Evolutionary conservation across 2,113 vertebrate genomes (phyloP).

Genomic region (Rhea pennata): DNA sequence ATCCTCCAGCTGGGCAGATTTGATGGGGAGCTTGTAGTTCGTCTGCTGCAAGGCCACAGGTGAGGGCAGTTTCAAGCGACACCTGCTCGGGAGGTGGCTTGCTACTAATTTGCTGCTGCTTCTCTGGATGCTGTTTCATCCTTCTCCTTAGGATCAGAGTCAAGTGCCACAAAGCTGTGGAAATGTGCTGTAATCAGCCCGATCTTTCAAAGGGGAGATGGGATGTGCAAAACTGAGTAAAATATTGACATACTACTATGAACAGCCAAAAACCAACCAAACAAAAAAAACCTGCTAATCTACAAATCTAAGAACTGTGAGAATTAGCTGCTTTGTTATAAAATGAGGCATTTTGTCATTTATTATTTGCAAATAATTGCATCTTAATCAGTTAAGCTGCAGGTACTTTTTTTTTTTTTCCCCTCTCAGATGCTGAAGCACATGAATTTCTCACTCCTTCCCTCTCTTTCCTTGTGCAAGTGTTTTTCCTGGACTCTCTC

Average conservation of each 20-base stretch:
- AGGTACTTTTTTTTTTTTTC: background rate
- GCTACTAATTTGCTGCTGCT: background rate
- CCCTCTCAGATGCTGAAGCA: background rate
- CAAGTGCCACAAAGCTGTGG: background rate
- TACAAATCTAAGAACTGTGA: background rate
- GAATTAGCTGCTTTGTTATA: constrained; percentile 1
- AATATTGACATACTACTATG: background rate
- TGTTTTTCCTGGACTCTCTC: background rate
- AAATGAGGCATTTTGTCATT: constrained; percentile 8
- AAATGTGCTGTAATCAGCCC: rapidly evolving
- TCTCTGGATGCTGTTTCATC: background rate
- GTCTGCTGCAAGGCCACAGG: rapidly evolving
- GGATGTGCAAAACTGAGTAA: rapidly evolving
- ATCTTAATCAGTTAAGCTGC: background rate
- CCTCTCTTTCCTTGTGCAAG: background rate
- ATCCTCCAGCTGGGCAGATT: background rate
- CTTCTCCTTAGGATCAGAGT: background rate
- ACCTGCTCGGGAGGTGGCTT: too few species aligned
- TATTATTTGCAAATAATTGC: constrained; percentile 36
- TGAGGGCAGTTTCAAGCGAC: background rate
- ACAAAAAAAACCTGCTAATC: background rate
- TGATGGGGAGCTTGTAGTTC: background rate
- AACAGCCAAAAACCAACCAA: background rate
- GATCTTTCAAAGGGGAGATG: background rate
- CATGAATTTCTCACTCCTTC: background rate